Evolutionary conservation across 2,888 invertebrate species (phyloP), one percentile per base, ranked within the genome.

Genomic region (Dasypogon diadema): DNA sequence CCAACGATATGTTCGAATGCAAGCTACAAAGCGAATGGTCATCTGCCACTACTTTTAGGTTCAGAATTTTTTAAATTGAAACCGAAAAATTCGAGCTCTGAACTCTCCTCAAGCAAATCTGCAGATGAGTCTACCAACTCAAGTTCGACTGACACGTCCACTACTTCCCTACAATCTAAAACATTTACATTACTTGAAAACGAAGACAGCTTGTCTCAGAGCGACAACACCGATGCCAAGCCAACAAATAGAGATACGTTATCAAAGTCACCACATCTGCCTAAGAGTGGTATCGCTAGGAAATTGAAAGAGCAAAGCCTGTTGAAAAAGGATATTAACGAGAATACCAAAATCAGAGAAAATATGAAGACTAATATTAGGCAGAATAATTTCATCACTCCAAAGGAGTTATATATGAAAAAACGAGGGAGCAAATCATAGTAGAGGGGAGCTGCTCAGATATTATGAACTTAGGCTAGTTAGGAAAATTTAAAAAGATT

Each of bases 1-100:
- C 37, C 81, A 0, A 80, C 82, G 1, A 72, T 79, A 30, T 81
- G 81, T 0, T 58, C 79, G 0, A 76, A 56, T 10, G 77, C 79
- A 2, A 16, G 30, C 2, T 70, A 70, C 10, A 70, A 54, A 34
- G 34, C 21, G 18, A 18, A 51, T 34, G 54, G 34, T 30, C 21
- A 21, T 0, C 51, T 10, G 14, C 26, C 54, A 1, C 18, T 70
- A 2, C 54, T 70, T 10, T 18, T 54, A 1, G 30, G 22, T 6
- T 18, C 51, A 5, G 26, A 48, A 21, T 70, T 14, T 10, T 70
- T 70, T 18, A 70, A 70, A 16, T 22, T 70, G 22, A 51, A 70
- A 18, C 70, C 70, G 10, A 26, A 54, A 10, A 54, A 30, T 6
- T 21, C 51, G 1, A 54, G 54, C 18, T 54, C 30, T 10, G 70